Conservation (phyloP, 2,797 vertebrate species). For the Harpagifer antarcticus region DNA sequence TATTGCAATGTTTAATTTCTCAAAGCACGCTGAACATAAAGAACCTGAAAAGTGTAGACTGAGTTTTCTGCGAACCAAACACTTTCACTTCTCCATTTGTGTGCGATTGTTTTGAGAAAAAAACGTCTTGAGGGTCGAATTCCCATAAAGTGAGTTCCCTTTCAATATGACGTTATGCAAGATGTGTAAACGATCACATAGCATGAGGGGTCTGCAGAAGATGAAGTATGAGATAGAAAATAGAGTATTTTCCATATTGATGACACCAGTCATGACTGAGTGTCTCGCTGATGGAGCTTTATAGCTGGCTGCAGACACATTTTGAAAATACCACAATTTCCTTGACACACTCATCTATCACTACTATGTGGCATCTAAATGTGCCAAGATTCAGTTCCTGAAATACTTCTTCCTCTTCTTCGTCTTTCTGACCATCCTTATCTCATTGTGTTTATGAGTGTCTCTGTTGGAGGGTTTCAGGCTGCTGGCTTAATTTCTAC, state of each 20-base stretch:
- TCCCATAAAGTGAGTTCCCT: not conserved
- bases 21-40: not conserved
- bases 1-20: not conserved
- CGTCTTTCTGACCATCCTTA: constrained; percentile 69
- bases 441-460: constrained; percentile 23
- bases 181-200: not conserved
- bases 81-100: constrained; percentile 64
- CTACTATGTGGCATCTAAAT: constrained; percentile 41
- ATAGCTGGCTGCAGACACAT: constrained; percentile 1
- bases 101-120: not conserved
- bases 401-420: constrained; percentile 84
- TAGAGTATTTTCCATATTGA: constrained; percentile 25
- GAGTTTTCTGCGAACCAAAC: constrained; percentile 28
- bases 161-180: not conserved
- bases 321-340: constrained; percentile 64
- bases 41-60: not conserved
- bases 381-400: constrained; percentile 71
- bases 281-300: constrained; percentile 37
- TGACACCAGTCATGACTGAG: constrained; percentile 37
- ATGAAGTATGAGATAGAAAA: constrained; percentile 8
- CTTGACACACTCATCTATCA: constrained; percentile 61
- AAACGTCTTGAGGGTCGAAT: not conserved
- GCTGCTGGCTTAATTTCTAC: constrained; percentile 21
- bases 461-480: constrained; percentile 40
- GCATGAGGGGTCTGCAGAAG: not conserved